phyloP scores from a whole-genome alignment of 2,797 vertebrate species.

The Cynopterus sphinx region DNA sequence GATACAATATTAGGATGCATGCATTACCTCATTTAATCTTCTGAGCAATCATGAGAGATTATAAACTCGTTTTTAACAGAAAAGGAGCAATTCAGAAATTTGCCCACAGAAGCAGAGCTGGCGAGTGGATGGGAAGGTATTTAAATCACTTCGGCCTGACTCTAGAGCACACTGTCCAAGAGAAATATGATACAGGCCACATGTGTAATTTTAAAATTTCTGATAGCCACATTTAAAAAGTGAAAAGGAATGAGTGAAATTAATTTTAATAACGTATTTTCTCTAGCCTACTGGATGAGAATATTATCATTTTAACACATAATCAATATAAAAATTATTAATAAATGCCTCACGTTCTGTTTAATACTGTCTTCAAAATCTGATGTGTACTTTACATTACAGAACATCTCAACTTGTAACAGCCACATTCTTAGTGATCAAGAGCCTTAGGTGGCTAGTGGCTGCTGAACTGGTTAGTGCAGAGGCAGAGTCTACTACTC shows the following conservation, averaged over 20 bases:
- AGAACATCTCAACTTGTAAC: background rate
- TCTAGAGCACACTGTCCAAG: background rate
- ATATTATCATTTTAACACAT: background rate
- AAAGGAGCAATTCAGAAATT: background rate
- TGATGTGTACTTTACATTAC: background rate
- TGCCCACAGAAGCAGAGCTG: background rate
- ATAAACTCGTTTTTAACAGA: background rate
- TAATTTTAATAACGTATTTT: background rate
- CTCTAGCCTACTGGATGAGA: background rate
- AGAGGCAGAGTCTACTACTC: background rate
- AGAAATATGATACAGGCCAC: background rate
- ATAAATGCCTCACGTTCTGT: background rate
- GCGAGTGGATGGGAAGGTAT: background rate
- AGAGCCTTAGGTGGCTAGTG: too few relatives aligned
- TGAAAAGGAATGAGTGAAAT: background rate
- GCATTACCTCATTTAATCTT: background rate
- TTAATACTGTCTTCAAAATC: background rate
- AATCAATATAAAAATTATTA: background rate
- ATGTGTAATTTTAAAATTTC: background rate
- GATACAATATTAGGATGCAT: background rate
- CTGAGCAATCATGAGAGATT: background rate
- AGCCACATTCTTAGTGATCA: background rate
- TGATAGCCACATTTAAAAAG: background rate
- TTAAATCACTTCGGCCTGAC: background rate
- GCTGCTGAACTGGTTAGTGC: background rate